These are phyloP conservation scores for Aleiodes testaceus DNA, from an alignment of 2,888 invertebrate genomes.

Conservation along the genomic window DNA sequence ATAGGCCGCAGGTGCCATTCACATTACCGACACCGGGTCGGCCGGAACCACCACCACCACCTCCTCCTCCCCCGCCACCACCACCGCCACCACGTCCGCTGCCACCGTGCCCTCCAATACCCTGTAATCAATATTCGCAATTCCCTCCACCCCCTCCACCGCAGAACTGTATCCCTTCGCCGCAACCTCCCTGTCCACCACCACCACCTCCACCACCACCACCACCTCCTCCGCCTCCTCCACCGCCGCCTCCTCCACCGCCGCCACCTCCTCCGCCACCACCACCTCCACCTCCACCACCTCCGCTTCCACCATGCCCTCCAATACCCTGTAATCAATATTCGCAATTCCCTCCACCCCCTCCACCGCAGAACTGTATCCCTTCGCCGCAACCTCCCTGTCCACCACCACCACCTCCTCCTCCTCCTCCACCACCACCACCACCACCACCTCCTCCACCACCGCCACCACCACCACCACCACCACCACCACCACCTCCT, in stretches of 20 bases:
- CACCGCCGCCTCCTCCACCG: conserved; percentile 37
- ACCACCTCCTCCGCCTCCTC: conserved; percentile 27
- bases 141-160: conserved; percentile 28
- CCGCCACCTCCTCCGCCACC: conserved; percentile 33
- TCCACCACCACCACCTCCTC: conserved; percentile 7
- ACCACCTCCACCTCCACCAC: conserved; percentile 33
- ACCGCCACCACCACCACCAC: conserved; percentile 31
- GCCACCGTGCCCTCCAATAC: background rate
- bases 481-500: conserved; percentile 30
- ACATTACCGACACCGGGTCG: conserved; percentile 53
- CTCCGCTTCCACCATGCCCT: conserved; percentile 15
- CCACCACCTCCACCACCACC: conserved; percentile 30
- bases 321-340: too few relatives aligned
- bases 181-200: conserved; percentile 7
- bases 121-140: background rate
- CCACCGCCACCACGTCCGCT: conserved; percentile 8
- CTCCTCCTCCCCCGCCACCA: conserved; percentile 35
- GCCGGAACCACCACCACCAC: conserved; percentile 19
- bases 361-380: background rate
- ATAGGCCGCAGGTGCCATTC: conserved; percentile 59
- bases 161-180: background rate
- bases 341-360: conserved; percentile 32
- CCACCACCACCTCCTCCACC: conserved; percentile 30
- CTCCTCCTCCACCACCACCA: background rate
- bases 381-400: conserved; percentile 10